A percentile compares a stretch with the other conserved stretches of the same genome.
Conservation (phyloP, 2,888 invertebrate species). For the Zele albiditarsus region DNA sequence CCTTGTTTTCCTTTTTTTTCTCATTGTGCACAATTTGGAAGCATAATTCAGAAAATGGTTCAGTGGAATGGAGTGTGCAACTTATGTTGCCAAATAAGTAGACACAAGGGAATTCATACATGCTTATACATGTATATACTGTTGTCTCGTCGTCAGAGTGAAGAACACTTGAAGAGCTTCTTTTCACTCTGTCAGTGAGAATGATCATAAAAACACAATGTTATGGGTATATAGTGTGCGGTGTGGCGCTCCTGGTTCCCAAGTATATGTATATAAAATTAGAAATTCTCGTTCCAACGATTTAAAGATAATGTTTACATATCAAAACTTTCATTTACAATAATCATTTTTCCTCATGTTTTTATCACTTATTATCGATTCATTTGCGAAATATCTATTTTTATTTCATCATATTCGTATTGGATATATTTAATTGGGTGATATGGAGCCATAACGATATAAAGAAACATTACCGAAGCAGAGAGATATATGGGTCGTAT, state of each 20-base stretch:
- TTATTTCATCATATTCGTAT: not conserved
- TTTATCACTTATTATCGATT: not conserved
- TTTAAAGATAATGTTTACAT: not conserved
- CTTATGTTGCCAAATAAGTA: no score
- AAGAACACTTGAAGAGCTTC: conserved; percentile 20
- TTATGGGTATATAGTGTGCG: conserved; percentile 43
- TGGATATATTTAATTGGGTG: conserved; percentile 17
- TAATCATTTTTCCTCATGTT: not conserved
- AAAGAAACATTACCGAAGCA: not conserved
- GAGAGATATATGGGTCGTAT: not conserved
- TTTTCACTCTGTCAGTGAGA: conserved; percentile 33
- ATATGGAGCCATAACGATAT: conserved; percentile 4
- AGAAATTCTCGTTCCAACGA: conserved; percentile 27
- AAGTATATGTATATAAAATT: conserved; percentile 40
- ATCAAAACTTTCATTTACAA: not conserved
- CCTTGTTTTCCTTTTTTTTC: not conserved
- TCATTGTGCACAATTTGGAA: not conserved
- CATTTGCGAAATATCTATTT: not conserved
- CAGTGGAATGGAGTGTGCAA: not conserved
- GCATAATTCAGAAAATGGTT: not conserved
- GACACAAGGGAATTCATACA: not conserved
- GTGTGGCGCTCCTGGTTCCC: conserved; percentile 45
- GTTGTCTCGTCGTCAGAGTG: not conserved
- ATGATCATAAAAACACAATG: conserved; percentile 58
- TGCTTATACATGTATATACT: not conserved